Percentiles rank a stretch among this genome's conserved stretches.
These are phyloP conservation scores for Corythaeola cristata DNA, from an alignment of 2,113 vertebrate genomes.

Conservation along the genomic window DNA sequence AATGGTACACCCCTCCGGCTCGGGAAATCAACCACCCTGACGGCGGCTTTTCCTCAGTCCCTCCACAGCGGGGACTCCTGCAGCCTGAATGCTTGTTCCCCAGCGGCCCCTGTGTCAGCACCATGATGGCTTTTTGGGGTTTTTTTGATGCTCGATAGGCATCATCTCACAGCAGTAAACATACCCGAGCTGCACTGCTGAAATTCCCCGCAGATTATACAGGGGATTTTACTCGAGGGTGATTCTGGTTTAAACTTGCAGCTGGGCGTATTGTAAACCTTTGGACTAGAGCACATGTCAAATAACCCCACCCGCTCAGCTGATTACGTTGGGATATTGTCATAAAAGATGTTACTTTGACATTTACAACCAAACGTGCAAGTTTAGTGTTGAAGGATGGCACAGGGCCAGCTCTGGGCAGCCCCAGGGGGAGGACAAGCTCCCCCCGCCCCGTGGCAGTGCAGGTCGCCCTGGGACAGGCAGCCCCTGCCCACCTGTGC, in stretches of 20 bases:
- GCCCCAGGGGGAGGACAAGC: not conserved
- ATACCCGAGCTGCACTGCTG: not conserved
- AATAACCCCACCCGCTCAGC: not conserved
- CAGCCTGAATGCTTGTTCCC: not conserved
- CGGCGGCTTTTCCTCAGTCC: not conserved
- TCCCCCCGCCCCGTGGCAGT: rapidly evolving
- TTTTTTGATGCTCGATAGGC: not conserved
- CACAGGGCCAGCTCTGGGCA: not conserved
- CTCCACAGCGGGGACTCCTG: not conserved
- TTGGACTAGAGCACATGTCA: not conserved
- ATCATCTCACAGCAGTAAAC: not conserved
- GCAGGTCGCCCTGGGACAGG: not conserved
- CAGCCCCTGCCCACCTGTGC: not conserved
- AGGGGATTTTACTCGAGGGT: constrained; percentile 18
- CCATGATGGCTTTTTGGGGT: not conserved
- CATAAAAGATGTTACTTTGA: not conserved
- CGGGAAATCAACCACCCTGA: not conserved
- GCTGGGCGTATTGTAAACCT: not conserved
- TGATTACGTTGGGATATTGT: not conserved
- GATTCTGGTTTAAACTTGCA: constrained; percentile 8
- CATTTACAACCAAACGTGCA: not conserved
- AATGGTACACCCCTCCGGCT: not conserved
- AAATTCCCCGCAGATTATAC: not conserved
- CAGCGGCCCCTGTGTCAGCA: not conserved
- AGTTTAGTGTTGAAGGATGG: not conserved